A percentile compares a stretch with the other conserved stretches of the same genome.
phyloP scores from a whole-genome alignment of 2,888 invertebrate species.

The Plagodis pulveraria region DNA sequence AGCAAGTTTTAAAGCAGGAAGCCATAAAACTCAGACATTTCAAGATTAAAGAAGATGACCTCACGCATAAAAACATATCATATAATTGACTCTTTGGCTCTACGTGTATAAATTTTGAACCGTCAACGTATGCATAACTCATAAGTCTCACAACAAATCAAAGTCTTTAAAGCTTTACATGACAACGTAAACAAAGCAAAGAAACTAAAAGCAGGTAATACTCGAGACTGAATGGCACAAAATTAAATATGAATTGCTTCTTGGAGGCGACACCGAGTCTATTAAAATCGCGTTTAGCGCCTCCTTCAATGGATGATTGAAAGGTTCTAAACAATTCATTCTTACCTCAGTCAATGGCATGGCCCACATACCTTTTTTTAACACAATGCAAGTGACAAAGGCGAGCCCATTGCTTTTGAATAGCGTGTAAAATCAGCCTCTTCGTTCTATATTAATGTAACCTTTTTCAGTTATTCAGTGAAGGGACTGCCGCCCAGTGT shows the following conservation, averaged over 20 bases:
- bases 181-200: constrained; percentile 41
- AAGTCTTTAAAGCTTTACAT: constrained; percentile 7
- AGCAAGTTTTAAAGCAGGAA: too few species aligned
- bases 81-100: neutral
- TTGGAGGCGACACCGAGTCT: constrained; percentile 79
- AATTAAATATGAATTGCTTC: constrained; percentile 72
- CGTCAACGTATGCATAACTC: neutral
- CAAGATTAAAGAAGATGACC: too few species aligned
- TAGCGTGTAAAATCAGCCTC: constrained; percentile 62
- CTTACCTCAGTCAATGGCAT: constrained; percentile 71
- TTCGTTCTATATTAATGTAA: constrained; percentile 78
- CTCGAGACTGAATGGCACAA: constrained; percentile 61
- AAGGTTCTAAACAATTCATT: constrained; percentile 78
- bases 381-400: constrained; percentile 72
- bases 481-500: constrained; percentile 70
- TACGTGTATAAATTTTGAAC: neutral
- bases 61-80: too few species aligned
- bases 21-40: too few species aligned
- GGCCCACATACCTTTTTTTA: constrained; percentile 78
- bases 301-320: constrained; percentile 81
- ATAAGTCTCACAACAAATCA: neutral
- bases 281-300: constrained; percentile 82
- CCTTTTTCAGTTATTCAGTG: constrained; percentile 70
- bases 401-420: constrained; percentile 67
- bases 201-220: constrained; percentile 58